Conservation (phyloP, 2,113 vertebrate species). For the Bubo scandiacus region DNA sequence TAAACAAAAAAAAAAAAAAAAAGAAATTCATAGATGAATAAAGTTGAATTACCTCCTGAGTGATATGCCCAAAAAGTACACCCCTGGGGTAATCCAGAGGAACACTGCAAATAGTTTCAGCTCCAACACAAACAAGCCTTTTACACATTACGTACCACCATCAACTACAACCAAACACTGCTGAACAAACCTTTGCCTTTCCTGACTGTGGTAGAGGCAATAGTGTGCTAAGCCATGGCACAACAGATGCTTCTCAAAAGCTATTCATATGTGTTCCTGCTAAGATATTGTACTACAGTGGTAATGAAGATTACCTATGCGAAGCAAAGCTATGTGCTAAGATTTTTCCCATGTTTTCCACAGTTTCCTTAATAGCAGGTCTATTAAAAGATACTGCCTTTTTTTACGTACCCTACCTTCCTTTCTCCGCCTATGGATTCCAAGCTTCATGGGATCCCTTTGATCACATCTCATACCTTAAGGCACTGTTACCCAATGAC, state of each 20-base stretch:
- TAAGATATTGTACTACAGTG: neutral
- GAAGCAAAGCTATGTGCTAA: neutral
- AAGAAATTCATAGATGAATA: neutral
- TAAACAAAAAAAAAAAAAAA: neutral
- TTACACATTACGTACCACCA: fast-evolving
- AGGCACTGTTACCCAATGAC: neutral
- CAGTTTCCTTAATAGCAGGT: neutral
- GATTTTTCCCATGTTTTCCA: neutral
- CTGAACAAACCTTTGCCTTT: neutral
- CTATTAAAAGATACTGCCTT: neutral
- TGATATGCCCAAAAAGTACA: neutral
- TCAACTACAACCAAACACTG: neutral
- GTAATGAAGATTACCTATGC: neutral
- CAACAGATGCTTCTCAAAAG: neutral
- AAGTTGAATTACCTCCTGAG: neutral
- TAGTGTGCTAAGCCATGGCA: neutral
- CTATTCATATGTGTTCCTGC: neutral
- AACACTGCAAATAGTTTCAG: neutral
- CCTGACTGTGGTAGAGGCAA: neutral
- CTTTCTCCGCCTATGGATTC: neutral
- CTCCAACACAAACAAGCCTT: neutral
- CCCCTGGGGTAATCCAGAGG: neutral
- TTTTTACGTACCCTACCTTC: neutral
- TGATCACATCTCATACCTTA: neutral
- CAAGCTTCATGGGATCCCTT: neutral